phyloP scores from a whole-genome alignment of 2,113 vertebrate genomes.

The Dascyllus trimaculatus region DNA sequence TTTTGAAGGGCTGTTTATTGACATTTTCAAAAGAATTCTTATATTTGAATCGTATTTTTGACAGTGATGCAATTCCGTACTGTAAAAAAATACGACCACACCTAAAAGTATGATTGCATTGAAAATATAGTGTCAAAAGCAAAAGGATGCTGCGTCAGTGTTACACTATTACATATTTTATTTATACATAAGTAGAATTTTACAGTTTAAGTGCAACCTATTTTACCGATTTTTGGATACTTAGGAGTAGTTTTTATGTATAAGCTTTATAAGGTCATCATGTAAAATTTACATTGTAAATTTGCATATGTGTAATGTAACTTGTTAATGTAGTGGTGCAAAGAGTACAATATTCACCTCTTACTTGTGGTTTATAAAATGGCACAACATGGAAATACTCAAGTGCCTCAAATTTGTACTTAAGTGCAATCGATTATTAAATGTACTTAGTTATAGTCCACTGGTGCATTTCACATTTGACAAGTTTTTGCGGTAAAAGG shows the following conservation, averaged over 20 bases:
- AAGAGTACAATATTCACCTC: not conserved
- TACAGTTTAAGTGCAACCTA: not conserved
- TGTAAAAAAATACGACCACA: not conserved
- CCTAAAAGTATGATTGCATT: no score
- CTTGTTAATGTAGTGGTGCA: not conserved
- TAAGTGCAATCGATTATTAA: no score
- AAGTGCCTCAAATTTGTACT: no score
- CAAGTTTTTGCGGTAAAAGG: no score
- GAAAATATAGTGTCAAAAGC: no score
- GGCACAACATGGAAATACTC: no score
- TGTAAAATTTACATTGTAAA: no score
- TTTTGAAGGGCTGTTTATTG: not conserved
- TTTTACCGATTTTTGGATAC: not conserved
- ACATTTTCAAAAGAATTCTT: not conserved
- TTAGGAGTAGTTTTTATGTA: not conserved
- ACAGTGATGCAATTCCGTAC: not conserved
- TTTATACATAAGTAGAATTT: not conserved
- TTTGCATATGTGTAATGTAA: not conserved
- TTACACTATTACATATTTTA: no score
- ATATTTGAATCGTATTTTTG: not conserved
- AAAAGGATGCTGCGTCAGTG: no score
- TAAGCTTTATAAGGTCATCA: no score
- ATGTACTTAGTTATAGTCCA: not conserved
- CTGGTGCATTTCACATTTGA: not conserved
- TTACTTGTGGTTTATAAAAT: no score